Conservation (phyloP, 2,797 vertebrate genomes). For the Serranus cabrilla region DNA sequence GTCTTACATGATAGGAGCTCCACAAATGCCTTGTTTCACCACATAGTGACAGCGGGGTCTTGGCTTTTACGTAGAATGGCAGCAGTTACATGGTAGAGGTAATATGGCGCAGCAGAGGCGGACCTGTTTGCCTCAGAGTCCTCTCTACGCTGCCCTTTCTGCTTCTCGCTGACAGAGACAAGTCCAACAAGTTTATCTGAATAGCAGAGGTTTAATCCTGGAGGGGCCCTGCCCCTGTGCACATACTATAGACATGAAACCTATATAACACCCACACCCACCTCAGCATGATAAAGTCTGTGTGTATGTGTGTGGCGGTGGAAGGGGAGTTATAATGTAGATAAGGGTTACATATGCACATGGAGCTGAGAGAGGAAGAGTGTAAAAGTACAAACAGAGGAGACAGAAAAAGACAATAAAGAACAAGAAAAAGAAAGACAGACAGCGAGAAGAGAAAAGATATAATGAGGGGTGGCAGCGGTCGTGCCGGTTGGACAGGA, state of each 20-base stretch:
- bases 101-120: too few species aligned
- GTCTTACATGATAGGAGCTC: too few species aligned
- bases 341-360: constrained; percentile 31
- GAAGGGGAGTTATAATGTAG: constrained; percentile 38
- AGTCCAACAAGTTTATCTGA: constrained; percentile 58
- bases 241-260: constrained; percentile 70
- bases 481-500: constrained; percentile 51
- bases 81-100: too few species aligned
- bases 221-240: constrained; percentile 53
- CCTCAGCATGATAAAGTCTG: constrained; percentile 74
- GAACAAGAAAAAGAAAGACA: neutral
- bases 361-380: constrained; percentile 14
- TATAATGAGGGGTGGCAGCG: constrained; percentile 29
- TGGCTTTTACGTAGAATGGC: too few species aligned
- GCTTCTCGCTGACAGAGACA: too few species aligned
- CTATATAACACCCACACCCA: constrained; percentile 72
- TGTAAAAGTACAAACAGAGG: constrained; percentile 1
- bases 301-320: constrained; percentile 44
- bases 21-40: too few species aligned
- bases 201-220: constrained; percentile 68
- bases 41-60: too few species aligned
- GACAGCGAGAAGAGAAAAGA: neutral
- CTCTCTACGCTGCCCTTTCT: too few species aligned
- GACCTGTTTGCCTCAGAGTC: too few species aligned
- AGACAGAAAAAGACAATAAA: constrained; percentile 2